A percentile compares a stretch with the other conserved stretches of the same genome.
Conservation (phyloP, 1,140 invertebrate species). For the Venturia canescens region DNA sequence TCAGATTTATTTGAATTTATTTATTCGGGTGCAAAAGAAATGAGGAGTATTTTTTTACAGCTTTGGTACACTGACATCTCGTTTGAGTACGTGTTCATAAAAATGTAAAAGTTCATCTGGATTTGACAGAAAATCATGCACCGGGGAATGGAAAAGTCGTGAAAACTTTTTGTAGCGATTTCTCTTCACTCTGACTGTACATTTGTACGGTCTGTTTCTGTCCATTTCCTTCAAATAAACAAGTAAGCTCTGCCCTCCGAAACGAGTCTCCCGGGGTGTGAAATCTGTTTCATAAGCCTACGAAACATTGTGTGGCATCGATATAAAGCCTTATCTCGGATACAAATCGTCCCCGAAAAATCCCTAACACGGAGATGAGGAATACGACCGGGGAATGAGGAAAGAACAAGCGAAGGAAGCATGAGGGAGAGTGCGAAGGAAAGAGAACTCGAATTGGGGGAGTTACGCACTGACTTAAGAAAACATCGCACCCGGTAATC, state of each 20-base stretch:
- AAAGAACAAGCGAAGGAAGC: slow-evolving; percentile 48
- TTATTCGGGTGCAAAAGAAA: not conserved
- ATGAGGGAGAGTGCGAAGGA: not conserved
- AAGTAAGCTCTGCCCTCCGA: slow-evolving; percentile 58
- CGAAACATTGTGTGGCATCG: slow-evolving; percentile 72
- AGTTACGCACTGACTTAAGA: slow-evolving; percentile 65
- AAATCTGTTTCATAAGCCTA: slow-evolving; percentile 71
- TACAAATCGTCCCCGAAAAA: slow-evolving; percentile 66
- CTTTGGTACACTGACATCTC: not conserved
- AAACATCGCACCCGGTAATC: slow-evolving; percentile 70
- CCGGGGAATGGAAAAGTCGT: slow-evolving; percentile 1
- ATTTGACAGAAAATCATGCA: not conserved
- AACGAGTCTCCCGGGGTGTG: slow-evolving; percentile 54
- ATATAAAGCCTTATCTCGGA: slow-evolving; percentile 73
- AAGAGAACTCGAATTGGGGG: not conserved
- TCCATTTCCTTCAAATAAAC: slow-evolving; percentile 34
- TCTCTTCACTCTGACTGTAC: not conserved
- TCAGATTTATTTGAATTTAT: not conserved
- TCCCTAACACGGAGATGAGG: slow-evolving; percentile 11
- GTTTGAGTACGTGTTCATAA: not conserved
- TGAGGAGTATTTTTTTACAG: not conserved
- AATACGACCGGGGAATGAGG: not conserved
- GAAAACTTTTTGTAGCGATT: slow-evolving; percentile 1
- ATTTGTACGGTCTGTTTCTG: not conserved
- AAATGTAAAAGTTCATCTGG: not conserved